Percentiles rank a stretch among this genome's conserved stretches.
Conservation (phyloP, 64 coral and sea anemone genomes). For the Actinia equina region DNA sequence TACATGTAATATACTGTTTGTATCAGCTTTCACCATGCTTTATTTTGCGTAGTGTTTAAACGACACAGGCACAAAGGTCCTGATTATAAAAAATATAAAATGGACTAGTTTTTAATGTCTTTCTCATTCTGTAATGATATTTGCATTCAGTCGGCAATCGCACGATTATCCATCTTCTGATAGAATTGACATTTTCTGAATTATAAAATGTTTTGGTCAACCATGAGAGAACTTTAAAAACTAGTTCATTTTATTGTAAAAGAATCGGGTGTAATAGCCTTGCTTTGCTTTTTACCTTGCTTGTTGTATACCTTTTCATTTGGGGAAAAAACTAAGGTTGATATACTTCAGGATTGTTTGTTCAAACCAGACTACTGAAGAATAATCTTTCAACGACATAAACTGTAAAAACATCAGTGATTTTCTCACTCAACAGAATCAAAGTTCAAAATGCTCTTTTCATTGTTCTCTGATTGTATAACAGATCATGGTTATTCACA, state of each 20-base stretch:
- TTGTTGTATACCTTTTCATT: background rate
- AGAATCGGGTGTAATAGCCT: background rate
- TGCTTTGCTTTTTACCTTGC: background rate
- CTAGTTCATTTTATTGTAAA: background rate
- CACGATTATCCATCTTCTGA: too few relatives aligned
- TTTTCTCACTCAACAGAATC: too few relatives aligned
- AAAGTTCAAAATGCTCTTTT: too few relatives aligned
- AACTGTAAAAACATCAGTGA: too few relatives aligned
- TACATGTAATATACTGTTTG: background rate
- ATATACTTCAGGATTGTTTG: too few relatives aligned
- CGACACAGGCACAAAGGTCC: background rate
- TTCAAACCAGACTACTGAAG: too few relatives aligned
- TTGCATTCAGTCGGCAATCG: too few relatives aligned
- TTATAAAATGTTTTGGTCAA: too few relatives aligned
- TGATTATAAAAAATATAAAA: background rate
- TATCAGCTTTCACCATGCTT: background rate
- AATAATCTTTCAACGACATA: too few relatives aligned
- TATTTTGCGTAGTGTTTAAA: background rate
- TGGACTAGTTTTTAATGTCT: background rate
- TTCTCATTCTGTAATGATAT: background rate
- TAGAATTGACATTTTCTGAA: too few relatives aligned
- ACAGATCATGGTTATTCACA: too few relatives aligned
- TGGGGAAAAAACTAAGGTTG: background rate
- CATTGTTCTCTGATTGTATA: too few relatives aligned
- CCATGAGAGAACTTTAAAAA: background rate